Percentiles rank a stretch among this genome's conserved stretches.
phyloP scores from a whole-genome alignment of 2,888 invertebrate species.

The Philhelius pedissequus region DNA sequence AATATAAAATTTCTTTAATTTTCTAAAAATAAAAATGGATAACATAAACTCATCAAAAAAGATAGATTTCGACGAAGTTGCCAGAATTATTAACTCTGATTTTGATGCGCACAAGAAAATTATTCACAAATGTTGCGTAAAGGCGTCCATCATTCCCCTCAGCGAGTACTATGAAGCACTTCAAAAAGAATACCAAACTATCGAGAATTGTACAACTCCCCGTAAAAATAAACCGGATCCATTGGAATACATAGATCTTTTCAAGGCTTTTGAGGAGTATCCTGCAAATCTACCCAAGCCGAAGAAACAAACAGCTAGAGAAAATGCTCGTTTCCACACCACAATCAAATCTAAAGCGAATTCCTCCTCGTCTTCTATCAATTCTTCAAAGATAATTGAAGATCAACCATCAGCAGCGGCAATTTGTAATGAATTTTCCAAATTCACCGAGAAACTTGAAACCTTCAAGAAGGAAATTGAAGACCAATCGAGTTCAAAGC shows the following conservation, averaged over 20 bases:
- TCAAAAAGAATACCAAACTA: conserved; percentile 69
- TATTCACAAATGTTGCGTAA: conserved; percentile 71
- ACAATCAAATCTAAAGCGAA: conserved; percentile 59
- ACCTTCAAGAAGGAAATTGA: conserved; percentile 68
- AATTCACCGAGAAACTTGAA: conserved; percentile 72
- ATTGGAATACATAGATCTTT: conserved; percentile 72
- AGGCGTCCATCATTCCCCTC: conserved; percentile 71
- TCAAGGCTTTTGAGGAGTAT: conserved; percentile 74
- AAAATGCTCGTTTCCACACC: conserved; percentile 71
- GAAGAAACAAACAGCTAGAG: conserved; percentile 68
- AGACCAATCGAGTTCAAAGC: conserved; percentile 52
- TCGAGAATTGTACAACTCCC: conserved; percentile 66
- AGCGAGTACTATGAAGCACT: conserved; percentile 71
- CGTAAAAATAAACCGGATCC: conserved; percentile 68
- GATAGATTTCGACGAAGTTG: conserved; percentile 66
- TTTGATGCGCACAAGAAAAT: conserved; percentile 66
- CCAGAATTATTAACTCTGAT: conserved; percentile 59
- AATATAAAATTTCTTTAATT: not conserved
- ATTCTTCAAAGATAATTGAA: conserved; percentile 51
- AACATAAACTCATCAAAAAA: not conserved
- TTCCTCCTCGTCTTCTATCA: conserved; percentile 43
- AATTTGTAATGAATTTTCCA: conserved; percentile 72
- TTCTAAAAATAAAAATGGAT: conserved; percentile 14
- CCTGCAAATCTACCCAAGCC: conserved; percentile 73
- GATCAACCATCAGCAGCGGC: conserved; percentile 70